These are phyloP conservation scores for Heliconius melpomene DNA, from an alignment of 1,140 invertebrate genomes.

Conservation along the genomic window DNA sequence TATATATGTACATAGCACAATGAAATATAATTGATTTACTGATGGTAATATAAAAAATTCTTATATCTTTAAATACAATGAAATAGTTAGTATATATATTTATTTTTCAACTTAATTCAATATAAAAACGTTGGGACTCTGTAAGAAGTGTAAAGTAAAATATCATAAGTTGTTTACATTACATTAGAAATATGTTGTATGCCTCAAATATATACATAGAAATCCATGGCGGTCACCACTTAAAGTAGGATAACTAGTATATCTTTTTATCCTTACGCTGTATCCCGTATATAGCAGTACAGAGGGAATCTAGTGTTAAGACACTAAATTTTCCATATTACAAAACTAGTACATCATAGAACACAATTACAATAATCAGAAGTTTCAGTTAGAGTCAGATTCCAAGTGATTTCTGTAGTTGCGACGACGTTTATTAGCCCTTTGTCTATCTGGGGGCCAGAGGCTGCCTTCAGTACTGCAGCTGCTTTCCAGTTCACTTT, in stretches of 20 bases:
- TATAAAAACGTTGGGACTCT: neutral
- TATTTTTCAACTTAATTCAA: neutral
- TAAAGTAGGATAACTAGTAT: constrained; percentile 38
- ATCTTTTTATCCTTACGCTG: too few species aligned
- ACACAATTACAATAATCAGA: constrained; percentile 34
- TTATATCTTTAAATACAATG: neutral
- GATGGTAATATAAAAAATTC: neutral
- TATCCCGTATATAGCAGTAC: too few species aligned
- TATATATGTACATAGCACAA: neutral
- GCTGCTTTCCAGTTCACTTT: constrained; percentile 77
- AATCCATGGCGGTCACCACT: constrained; percentile 43
- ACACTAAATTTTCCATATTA: too few species aligned
- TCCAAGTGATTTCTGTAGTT: constrained; percentile 82
- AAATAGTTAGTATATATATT: neutral
- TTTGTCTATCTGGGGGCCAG: constrained; percentile 74
- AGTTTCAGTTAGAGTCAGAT: constrained; percentile 81
- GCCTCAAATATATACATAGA: neutral
- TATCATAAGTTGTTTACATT: neutral
- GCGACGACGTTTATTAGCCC: constrained; percentile 80
- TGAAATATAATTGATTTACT: constrained; percentile 2
- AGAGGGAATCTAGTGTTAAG: too few species aligned
- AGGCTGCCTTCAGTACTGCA: constrained; percentile 70
- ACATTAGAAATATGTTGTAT: neutral
- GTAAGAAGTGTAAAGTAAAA: neutral
- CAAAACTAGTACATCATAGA: neutral